phyloP scores from a whole-genome alignment of 1,140 invertebrate genomes.

The Panulirus ornatus region DNA sequence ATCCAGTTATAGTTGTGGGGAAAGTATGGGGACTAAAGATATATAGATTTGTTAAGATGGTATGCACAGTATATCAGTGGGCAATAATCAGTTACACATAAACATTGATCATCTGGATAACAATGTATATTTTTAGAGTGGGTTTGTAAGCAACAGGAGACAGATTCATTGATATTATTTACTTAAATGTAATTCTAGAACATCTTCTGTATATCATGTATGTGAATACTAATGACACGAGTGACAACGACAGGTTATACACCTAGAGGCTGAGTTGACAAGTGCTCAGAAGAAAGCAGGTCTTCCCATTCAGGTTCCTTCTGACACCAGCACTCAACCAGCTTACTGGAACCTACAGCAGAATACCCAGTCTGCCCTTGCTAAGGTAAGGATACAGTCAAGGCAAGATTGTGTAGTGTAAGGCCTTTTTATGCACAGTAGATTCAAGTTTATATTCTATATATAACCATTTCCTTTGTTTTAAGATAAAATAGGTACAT shows the following conservation, averaged over 20 bases:
- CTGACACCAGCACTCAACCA: conserved; percentile 76
- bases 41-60: too few species aligned
- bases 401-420: background rate
- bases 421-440: background rate
- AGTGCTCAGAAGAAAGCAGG: conserved; percentile 93
- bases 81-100: too few species aligned
- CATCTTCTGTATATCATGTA: too few species aligned
- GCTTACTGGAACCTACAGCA: conserved; percentile 78
- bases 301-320: conserved; percentile 88
- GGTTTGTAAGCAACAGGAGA: too few species aligned
- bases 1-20: too few species aligned
- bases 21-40: too few species aligned
- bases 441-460: background rate
- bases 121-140: too few species aligned
- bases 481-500: background rate
- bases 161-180: too few species aligned
- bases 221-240: too few species aligned
- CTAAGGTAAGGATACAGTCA: conserved; percentile 35
- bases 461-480: background rate
- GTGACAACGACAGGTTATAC: conserved; percentile 80
- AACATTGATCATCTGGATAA: too few species aligned
- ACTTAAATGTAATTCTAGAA: too few species aligned
- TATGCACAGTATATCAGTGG: too few species aligned
- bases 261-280: conserved; percentile 84
- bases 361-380: conserved; percentile 52